Percentiles rank a stretch among this genome's conserved stretches.
phyloP scores from a whole-genome alignment of 2,797 vertebrate species.

The Sebastes umbrosus region DNA sequence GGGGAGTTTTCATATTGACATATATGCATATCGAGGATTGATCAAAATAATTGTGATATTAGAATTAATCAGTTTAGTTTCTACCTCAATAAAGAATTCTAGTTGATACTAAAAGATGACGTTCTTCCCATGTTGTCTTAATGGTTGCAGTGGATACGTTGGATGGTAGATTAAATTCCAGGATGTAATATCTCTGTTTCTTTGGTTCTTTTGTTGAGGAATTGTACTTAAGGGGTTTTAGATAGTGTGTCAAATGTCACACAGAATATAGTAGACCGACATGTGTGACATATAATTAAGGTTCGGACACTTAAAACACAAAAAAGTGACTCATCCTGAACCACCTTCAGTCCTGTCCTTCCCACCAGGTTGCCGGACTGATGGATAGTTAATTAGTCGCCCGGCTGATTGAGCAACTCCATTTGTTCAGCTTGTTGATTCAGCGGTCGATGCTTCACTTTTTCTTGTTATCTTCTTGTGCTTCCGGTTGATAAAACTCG shows the following conservation, averaged over 20 bases:
- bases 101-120: too few relatives aligned
- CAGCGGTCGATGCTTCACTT: background rate
- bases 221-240: background rate
- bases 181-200: too few relatives aligned
- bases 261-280: background rate
- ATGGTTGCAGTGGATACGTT: background rate
- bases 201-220: background rate
- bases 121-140: background rate
- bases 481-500: background rate
- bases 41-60: too few relatives aligned
- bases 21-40: too few relatives aligned
- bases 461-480: background rate
- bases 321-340: background rate
- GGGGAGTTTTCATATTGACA: too few relatives aligned
- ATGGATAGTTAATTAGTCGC: conserved; percentile 5
- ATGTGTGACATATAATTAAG: background rate
- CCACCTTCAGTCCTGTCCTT: background rate
- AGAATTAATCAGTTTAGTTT: too few relatives aligned
- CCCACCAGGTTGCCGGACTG: background rate
- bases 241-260: background rate
- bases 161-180: background rate
- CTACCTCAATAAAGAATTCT: too few relatives aligned
- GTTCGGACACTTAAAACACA: background rate
- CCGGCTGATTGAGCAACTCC: conserved; percentile 8
- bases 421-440: conserved; percentile 19